Conservation (phyloP, 2,113 vertebrate species). For the Crotalus viridis region DNA sequence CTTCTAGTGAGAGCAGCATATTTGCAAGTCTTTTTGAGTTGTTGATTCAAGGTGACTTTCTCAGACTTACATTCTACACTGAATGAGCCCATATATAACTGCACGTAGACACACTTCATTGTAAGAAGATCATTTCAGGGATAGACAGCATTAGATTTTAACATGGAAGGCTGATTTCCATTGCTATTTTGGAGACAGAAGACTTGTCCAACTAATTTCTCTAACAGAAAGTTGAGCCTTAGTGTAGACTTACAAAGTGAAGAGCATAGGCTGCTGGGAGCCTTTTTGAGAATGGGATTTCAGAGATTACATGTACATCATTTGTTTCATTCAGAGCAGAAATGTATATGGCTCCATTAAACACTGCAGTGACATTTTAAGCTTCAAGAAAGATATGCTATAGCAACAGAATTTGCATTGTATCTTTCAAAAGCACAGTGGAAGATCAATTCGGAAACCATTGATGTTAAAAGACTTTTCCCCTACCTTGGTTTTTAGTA, state of each 20-base stretch:
- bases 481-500: neutral
- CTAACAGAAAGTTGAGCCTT: constrained; percentile 1
- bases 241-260: neutral
- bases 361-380: neutral
- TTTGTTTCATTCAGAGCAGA: neutral
- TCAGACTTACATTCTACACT: neutral
- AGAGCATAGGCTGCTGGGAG: neutral
- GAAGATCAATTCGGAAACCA: neutral
- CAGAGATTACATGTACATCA: neutral
- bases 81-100: neutral
- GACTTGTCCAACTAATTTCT: neutral
- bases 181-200: neutral
- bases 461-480: neutral
- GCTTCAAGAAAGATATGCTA: constrained; percentile 21
- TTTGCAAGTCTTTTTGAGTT: neutral
- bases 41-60: neutral
- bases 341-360: constrained; percentile 1
- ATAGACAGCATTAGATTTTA: neutral
- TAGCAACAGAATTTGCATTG: neutral
- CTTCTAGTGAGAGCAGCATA: neutral
- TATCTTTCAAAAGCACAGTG: neutral
- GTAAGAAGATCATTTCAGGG: neutral
- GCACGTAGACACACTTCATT: neutral
- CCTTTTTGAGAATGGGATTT: neutral
- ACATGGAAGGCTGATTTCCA: neutral